Evolutionary conservation across 1,140 invertebrate genomes (phyloP), one percentile per base, ranked within the genome.

Genomic region (Sinonovacula constricta): DNA sequence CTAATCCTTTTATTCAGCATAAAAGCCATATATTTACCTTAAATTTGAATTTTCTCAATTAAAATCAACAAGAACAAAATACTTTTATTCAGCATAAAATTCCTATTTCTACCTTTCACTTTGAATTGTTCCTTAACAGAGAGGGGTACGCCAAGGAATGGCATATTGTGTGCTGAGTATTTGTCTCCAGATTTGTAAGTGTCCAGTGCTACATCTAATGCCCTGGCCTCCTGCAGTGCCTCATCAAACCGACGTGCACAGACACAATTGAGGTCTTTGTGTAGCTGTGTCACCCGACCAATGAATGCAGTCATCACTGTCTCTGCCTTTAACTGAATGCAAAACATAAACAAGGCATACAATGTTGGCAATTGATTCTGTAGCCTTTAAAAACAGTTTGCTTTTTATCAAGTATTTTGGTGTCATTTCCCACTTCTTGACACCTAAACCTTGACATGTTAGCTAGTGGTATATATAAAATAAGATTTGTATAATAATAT

Each of bases 91-190:
- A n/a, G n/a, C n/a, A 53, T 7, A n/a, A n/a, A n/a, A 59, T 22
- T 0, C 4, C 14, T 24, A 18, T 2, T 34, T 18, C 60, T 60
- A 89, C 90, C 90, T 86, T 86, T 86, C 10, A 87, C 70, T 56
- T 74, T 80, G 84, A 91, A 89, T 26, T 88, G 86, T 80, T 91
- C 90, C 71, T 91, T 91, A n/a, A 87, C 85, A 65, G 89, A 86
- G 15, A 90, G 59, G 14, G 90, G 90, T 18, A 91, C 88, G 24
- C 90, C 90, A 49, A 91, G 83, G 30, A 90, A 81, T 67, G 90
- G 90, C 56, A 80, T 83, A 51, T 85, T 83, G 15, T 80, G 54
- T 56, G 82, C 82, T 24, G 85, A 85, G 57, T 83, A 88, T 54
- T 81, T 75, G 5, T 85, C 82, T 67, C 75, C 53, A 33, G 39